Base-by-base conservation (phyloP, 2,113 vertebrate species). In the Chascanopsetta lugubris region DNA sequence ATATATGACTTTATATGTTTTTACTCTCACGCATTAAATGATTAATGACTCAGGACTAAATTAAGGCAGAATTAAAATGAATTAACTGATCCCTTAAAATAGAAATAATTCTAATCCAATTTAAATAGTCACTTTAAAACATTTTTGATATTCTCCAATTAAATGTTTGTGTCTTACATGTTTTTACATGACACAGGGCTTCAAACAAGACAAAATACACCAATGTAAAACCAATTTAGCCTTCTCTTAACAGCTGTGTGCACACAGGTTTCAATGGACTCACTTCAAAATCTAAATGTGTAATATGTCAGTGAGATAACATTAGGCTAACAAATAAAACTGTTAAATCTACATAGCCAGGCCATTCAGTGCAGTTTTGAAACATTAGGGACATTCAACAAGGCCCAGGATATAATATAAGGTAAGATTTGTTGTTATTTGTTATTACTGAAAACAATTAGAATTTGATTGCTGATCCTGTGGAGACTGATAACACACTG, bases 201-300 rank as follows among this genome's bases (percentile, higher is more conserved):
- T 61, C 6, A 55, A 54, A n/a, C n/a, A n/a, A n/a, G n/a, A n/a
- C n/a, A n/a, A n/a, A n/a, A n/a, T n/a, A n/a, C n/a, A n/a, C n/a
- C n/a, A n/a, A n/a, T n/a, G n/a, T n/a, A n/a, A n/a, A n/a, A n/a
- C n/a, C n/a, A n/a, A n/a, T n/a, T n/a, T n/a, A n/a, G n/a, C n/a
- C n/a, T n/a, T n/a, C n/a, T n/a, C n/a, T n/a, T n/a, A n/a, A 4
- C 50, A 61, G 47, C 12, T 29, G 18, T 11, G 15, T 21, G 0
- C 21, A 64, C 49, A 6, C n/a, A 38, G 3, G 26, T 48, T n/a
- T 22, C 11, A 51, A 47, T 36, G 7, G 47, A 54, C 1, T 1
- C 24, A 64, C 65, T 69, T 74, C 5, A 46, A 70, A 71, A 11
- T 63, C 2, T 72, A 70, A 61, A 56, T 20, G 26, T 29, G 53